Evolutionary conservation across 2,113 vertebrate species (phyloP).

Genomic region (Tricholaema leucomelas): DNA sequence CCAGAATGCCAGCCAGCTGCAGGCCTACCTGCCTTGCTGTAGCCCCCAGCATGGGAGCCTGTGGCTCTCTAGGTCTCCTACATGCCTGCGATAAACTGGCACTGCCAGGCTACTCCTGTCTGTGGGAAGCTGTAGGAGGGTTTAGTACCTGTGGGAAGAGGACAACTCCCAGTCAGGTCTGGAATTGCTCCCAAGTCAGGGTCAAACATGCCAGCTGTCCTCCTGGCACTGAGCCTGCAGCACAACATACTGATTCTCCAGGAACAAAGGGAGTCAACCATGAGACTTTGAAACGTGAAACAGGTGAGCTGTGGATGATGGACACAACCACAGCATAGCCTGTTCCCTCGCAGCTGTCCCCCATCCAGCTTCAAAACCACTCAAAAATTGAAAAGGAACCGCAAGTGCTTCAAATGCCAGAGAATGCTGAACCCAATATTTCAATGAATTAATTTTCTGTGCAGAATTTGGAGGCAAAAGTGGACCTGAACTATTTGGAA

Average conservation of each 20-base stretch:
- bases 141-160: neutral
- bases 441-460: neutral
- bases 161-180: neutral
- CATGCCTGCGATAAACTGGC: neutral
- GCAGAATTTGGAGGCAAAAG: neutral
- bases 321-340: neutral
- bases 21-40: fast-evolving
- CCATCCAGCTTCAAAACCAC: neutral
- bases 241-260: neutral
- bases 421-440: neutral
- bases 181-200: neutral
- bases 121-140: neutral
- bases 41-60: neutral
- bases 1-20: neutral
- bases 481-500: neutral
- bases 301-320: neutral
- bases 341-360: neutral
- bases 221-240: neutral
- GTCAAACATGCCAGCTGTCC: neutral
- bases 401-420: neutral
- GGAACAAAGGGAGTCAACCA: neutral
- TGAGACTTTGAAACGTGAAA: neutral
- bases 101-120: neutral
- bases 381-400: neutral
- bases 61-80: fast-evolving